Base-by-base conservation (phyloP, 2,113 vertebrate genomes). In the Perca schrenkii region DNA sequence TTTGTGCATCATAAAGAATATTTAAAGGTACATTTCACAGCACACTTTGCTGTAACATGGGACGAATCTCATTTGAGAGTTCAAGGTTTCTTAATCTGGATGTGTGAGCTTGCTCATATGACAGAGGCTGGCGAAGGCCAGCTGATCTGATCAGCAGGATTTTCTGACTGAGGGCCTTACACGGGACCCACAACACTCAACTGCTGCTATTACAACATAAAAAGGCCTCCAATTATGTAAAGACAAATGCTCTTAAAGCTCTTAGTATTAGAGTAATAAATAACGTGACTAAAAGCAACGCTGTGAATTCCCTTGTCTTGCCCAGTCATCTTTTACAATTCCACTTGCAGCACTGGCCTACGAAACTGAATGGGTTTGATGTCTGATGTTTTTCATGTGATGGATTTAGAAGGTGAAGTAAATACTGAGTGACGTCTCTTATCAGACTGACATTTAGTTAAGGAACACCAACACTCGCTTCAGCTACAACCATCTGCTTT, bases 361-460 rank as follows among this genome's bases (percentile, higher is more conserved):
- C 2, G 4, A 46, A 36, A 8, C 28, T 10, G 22, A 40, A 43
- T 40, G 12, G 4, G 3, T 49, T 68, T 75, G 50, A 69, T 61
- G 66, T 80, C 57, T 81, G 77, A 76, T 28, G 31, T 25, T 52
- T 52, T 49, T 21, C 47, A 17, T 34, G 57, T 53, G 40, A 73
- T 73, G 70, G 66, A 76, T 65, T 61, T 50, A 63, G 63, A 57
- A 36, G 75, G 16, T 66, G 13, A 82, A 68, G 60, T 73, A 47
- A 43, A 90, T 52, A 7, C 74, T 84, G 86, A 90, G 28, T 74
- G 88, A 67, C 75, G 6, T 72, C 50, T 82, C 75, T 67, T 86
- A 86, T 90, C 86, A 52, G 12, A 8, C 63, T 77, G 84, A 80
- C 86, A 86, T 88, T 88, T 84, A 22, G 36, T 25, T 36, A 6